Base-by-base conservation (phyloP, 2,797 vertebrate genomes). In the Lophius americanus region DNA sequence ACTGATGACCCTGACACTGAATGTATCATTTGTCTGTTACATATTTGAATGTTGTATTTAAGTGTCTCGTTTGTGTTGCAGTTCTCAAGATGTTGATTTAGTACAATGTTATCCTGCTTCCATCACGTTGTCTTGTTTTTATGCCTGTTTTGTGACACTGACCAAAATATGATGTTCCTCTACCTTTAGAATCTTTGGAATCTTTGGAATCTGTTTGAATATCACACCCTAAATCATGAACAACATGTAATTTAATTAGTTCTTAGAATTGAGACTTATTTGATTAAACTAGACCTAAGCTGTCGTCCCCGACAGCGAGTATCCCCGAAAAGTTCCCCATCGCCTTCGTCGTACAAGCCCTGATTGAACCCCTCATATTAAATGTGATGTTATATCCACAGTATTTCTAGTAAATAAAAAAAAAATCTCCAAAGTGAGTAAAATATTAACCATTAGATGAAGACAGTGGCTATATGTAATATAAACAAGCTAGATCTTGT, bases 21-120 rank as follows among this genome's bases (percentile, higher is more conserved):
- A 73, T 87, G 91, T 91, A 85, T 87, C 92, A 92, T 94, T 82
- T 91, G 87, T 93, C 76, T 81, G 88, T 93, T 78, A 83, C 88
- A 86, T 85, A 88, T 91, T 85, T 91, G 78, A 86, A 75, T 91
- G 92, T 93, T 78, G 41, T 42, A 42, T 42, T 42, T 42, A 9
- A 42, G 9, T 77, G 85, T 92, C 85, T 67, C 77, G 50, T 88
- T 68, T 66, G 75, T 85, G 69, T 84, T 87, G 78, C 84, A 81
- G 73, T 71, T 72, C 54, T 51, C 51, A 5, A 70, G 60, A 64
- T 75, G 70, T 67, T 65, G 76, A 71, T 81, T 76, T 82, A 66
- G 78, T 73, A 51, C 65, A 68, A 73, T 86, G 81, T 86, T 86
- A 79, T 88, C 67, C 82, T 82, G 83, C 68, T 71, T 79, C 86